A percentile compares a stretch with the other conserved stretches of the same genome.
These are phyloP conservation scores for Lichenostomus cassidix DNA, from an alignment of 2,113 vertebrate genomes.

Conservation along the genomic window DNA sequence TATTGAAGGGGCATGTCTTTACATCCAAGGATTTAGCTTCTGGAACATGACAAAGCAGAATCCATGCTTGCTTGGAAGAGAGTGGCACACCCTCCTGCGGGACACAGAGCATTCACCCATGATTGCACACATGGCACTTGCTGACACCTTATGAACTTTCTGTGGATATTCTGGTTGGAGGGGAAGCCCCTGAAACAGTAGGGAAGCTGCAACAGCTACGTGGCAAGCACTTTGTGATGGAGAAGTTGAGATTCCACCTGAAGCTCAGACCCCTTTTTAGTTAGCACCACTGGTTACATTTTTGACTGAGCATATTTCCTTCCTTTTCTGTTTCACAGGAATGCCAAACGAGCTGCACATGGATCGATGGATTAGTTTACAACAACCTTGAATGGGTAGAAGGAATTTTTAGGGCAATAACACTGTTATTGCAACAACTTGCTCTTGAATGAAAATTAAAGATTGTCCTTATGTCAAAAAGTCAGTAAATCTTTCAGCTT, in stretches of 20 bases:
- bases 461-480: not conserved
- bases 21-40: not conserved
- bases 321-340: not conserved
- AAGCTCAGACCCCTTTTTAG: not conserved
- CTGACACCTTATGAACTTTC: accelerated
- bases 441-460: not conserved
- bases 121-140: no score
- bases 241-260: not conserved
- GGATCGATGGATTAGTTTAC: not conserved
- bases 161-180: not conserved
- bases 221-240: not conserved
- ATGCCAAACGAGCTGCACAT: not conserved
- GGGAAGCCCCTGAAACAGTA: not conserved
- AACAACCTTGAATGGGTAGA: not conserved
- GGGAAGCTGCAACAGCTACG: not conserved
- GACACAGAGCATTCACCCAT: accelerated
- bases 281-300: not conserved
- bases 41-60: not conserved
- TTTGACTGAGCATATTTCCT: not conserved
- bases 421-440: not conserved
- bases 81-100: accelerated
- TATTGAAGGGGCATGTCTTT: not conserved
- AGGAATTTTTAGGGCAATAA: not conserved
- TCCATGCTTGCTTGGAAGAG: not conserved
- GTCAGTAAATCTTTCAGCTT: not conserved